phyloP scores from a whole-genome alignment of 2,888 invertebrate species.

The Drosophila subsilvestris region DNA sequence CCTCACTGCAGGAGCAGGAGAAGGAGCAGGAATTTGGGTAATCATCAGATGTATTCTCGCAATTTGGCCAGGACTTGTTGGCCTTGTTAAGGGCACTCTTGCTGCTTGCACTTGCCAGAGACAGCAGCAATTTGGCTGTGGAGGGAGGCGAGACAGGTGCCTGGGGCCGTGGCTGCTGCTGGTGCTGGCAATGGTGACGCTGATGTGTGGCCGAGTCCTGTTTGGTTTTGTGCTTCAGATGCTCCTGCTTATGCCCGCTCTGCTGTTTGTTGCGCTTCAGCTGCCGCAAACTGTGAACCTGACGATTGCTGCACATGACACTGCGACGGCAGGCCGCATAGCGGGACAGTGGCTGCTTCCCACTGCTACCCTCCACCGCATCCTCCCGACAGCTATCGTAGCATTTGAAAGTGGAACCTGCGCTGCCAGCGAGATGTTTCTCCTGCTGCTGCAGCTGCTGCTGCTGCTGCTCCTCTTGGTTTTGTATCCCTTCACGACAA shows the following conservation, averaged over 20 bases:
- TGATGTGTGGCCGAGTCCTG: constrained; percentile 7
- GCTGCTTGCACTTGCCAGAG: constrained; percentile 59
- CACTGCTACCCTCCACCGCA: constrained; percentile 17
- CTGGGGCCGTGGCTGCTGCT: constrained; percentile 24
- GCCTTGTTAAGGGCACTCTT: constrained; percentile 21
- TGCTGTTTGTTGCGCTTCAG: constrained; percentile 72
- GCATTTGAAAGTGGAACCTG: constrained; percentile 58
- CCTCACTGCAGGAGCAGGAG: constrained; percentile 44
- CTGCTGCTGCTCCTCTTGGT: constrained; percentile 28
- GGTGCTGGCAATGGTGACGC: constrained; percentile 30
- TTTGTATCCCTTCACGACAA: constrained; percentile 52
- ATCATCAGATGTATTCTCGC: constrained; percentile 44
- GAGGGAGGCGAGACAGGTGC: constrained; percentile 53
- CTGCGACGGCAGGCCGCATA: constrained; percentile 72
- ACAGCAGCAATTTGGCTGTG: constrained; percentile 69
- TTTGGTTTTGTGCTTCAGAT: constrained; percentile 28
- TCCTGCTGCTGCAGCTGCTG: constrained; percentile 24
- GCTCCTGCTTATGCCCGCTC: constrained; percentile 37
- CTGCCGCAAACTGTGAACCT: constrained; percentile 71
- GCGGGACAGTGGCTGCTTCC: constrained; percentile 36
- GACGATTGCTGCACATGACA: constrained; percentile 73
- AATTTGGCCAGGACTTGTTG: constrained; percentile 35
- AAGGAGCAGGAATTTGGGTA: constrained; percentile 26
- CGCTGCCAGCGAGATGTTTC: constrained; percentile 7
- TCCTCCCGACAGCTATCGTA: constrained; percentile 66